A percentile compares a stretch with the other conserved stretches of the same genome.
Conservation (phyloP, 2,113 vertebrate species). For the Plectropomus leopardus region DNA sequence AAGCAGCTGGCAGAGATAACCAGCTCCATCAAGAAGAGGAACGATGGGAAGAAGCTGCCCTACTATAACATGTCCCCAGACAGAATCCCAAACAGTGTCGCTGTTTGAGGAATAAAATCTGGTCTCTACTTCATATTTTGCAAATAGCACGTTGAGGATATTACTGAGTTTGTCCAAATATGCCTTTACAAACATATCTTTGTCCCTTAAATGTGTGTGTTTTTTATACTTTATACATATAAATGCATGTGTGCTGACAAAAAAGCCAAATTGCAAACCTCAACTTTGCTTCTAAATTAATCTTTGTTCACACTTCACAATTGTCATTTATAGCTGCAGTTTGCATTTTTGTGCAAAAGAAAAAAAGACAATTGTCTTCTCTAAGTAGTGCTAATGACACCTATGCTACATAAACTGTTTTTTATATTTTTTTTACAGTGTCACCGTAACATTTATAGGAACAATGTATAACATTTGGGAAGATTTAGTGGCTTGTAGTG, state of each 20-base stretch:
- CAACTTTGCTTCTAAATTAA: no score
- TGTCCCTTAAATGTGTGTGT: not conserved
- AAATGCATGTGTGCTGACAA: not conserved
- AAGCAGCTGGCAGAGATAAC: conserved; percentile 87
- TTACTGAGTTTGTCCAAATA: not conserved
- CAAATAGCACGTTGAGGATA: not conserved
- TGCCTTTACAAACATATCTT: not conserved
- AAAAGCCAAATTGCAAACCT: not conserved
- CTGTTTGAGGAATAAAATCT: conserved; percentile 84
- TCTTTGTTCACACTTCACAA: no score
- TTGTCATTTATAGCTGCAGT: no score
- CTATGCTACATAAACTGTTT: no score
- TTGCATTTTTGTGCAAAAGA: no score
- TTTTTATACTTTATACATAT: not conserved
- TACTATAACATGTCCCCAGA: conserved; percentile 97
- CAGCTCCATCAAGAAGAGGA: conserved; percentile 87
- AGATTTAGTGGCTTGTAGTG: no score
- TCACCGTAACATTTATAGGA: no score
- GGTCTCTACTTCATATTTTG: not conserved
- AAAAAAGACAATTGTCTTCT: no score
- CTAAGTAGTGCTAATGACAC: no score
- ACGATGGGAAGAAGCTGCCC: conserved; percentile 94
- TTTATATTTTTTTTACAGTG: no score
- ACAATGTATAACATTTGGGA: no score
- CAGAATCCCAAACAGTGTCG: conserved; percentile 96